Evolutionary conservation across 1,140 invertebrate genomes (phyloP), one percentile per base, ranked within the genome.

Genomic region (Euborellia annulipes): DNA sequence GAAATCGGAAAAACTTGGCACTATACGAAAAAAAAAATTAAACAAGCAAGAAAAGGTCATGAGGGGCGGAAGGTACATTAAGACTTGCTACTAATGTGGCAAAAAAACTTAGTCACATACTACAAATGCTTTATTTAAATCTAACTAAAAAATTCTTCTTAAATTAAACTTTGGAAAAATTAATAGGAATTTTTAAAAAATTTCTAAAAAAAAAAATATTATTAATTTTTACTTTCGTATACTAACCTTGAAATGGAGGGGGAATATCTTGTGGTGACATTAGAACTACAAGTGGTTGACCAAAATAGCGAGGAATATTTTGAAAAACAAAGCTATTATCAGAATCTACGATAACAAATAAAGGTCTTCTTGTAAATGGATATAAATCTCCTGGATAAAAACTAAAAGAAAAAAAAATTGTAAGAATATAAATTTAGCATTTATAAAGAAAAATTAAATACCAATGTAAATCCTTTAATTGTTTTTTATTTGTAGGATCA

Each of bases 271-370:
- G 79, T 7, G 92, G 88, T 45, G 91, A 95, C 82, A 95, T 88
- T 2, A 97, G 72, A 46, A 92, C 82, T 43, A 96, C 79, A 46
- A 95, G 66, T n/a, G 92, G 91, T 61, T 94, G 89, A 13, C 88
- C 90, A 68, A 96, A 97, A 58, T 89, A 82, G 49, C 81, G 78
- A 19, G 89, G 85, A 59, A 95, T 83, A 61, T 89, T 79, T 68
- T 88, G 82, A 68, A 95, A 96, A 47, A 88, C 84, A 63, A 84
- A 87, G 59, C 87, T 91, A 67, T 94, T 95, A 65, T 95, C 85
- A 55, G 88, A 93, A 64, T 96, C 92, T 47, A 96, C 79, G 50
- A 96, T 85, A 37, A 96, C 72, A 66, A 95, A 93, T 32, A 95
- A 70, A 16, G 91, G 92, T 58, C 90, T 82, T 50, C 91, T 74